Conservation (phyloP, 1,140 invertebrate genomes). For the Heliothis virescens region DNA sequence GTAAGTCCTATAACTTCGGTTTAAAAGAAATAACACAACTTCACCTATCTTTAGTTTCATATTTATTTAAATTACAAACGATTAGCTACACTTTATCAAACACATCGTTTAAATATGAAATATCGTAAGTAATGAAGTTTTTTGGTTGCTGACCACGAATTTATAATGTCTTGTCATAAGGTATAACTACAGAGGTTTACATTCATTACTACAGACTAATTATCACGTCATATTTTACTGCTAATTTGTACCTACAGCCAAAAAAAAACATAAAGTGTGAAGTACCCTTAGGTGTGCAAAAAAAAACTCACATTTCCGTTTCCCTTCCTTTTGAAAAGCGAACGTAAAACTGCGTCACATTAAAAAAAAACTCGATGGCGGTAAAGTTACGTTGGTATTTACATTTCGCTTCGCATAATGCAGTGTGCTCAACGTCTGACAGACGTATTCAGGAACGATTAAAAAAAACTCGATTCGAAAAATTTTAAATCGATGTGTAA, state of each 20-base stretch:
- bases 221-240: not conserved
- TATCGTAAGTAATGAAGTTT: not conserved
- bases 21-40: constrained; percentile 5
- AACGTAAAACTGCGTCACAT: constrained; percentile 22
- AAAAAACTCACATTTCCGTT: constrained; percentile 16
- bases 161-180: too few relatives aligned
- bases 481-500: too few relatives aligned
- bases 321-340: constrained; percentile 30
- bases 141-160: too few relatives aligned
- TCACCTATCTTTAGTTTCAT: not conserved
- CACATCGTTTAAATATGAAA: not conserved
- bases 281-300: constrained; percentile 1
- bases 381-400: too few relatives aligned
- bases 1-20: constrained; percentile 5
- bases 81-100: not conserved
- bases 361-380: too few relatives aligned
- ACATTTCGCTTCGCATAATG: too few relatives aligned
- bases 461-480: too few relatives aligned
- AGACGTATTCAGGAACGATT: too few relatives aligned
- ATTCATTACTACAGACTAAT: too few relatives aligned
- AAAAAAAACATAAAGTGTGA: not conserved
- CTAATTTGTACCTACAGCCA: not conserved
- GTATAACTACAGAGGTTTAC: too few relatives aligned
- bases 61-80: not conserved
- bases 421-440: too few relatives aligned